A percentile compares a stretch with the other conserved stretches of the same genome.
Evolutionary conservation across 2,797 vertebrate species (phyloP).

Genomic region (Cynodonichthys magdalenae): DNA sequence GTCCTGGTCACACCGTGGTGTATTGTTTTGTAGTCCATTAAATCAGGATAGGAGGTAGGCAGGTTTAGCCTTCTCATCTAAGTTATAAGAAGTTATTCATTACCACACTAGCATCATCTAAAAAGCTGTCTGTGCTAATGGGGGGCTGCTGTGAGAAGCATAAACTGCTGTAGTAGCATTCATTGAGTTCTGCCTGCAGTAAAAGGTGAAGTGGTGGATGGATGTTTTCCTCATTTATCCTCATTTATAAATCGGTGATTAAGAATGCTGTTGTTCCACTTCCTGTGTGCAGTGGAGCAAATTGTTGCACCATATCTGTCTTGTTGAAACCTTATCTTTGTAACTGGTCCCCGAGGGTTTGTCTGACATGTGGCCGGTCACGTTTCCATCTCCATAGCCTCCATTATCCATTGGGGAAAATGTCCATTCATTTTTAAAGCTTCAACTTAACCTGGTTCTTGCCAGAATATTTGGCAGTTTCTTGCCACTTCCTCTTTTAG

Average conservation of each 20-base stretch:
- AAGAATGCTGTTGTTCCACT: conserved; percentile 63
- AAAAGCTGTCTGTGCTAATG: conserved; percentile 58
- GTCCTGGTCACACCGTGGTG: conserved; percentile 17
- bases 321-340: conserved; percentile 69
- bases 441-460: conserved; percentile 66
- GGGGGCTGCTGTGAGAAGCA: conserved; percentile 51
- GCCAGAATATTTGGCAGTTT: conserved; percentile 69
- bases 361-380: conserved; percentile 68
- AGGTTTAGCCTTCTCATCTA: conserved; percentile 45
- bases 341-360: conserved; percentile 67
- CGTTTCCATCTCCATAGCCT: conserved; percentile 54
- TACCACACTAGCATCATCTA: conserved; percentile 31
- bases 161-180: conserved; percentile 43
- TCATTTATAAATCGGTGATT: conserved; percentile 45
- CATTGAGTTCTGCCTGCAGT: conserved; percentile 22
- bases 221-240: conserved; percentile 39
- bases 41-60: conserved; percentile 38
- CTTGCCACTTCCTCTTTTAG: conserved; percentile 53
- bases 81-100: conserved; percentile 55
- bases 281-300: conserved; percentile 47
- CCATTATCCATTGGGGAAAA: conserved; percentile 50
- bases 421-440: conserved; percentile 53
- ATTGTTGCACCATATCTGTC: conserved; percentile 56
- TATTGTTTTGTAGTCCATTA: conserved; percentile 42
- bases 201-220: conserved; percentile 2